Evolutionary conservation across 2,888 invertebrate genomes (phyloP).

Genomic region (Zhengitettix transpicula): DNA sequence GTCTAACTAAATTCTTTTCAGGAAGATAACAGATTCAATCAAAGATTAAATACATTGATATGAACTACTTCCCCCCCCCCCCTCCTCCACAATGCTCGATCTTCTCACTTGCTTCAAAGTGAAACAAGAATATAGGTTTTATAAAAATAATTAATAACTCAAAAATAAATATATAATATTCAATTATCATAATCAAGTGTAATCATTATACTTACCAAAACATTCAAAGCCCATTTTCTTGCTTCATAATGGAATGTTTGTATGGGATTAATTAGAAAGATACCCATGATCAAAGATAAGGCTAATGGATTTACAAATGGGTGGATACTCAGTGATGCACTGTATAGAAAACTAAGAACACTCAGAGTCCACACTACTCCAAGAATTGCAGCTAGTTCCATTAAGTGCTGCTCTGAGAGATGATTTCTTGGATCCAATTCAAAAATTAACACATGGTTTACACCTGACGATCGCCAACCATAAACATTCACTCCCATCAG

Average conservation of each 20-base stretch:
- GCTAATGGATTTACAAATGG: conserved; percentile 83
- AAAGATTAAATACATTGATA: too few species aligned
- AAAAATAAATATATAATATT: background rate
- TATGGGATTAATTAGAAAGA: conserved; percentile 83
- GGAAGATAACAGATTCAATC: too few species aligned
- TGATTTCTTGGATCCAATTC: conserved; percentile 93
- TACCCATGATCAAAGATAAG: conserved; percentile 56
- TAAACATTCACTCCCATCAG: conserved; percentile 92
- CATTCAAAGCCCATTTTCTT: conserved; percentile 81
- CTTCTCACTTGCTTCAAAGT: too few species aligned
- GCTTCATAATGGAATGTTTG: conserved; percentile 84
- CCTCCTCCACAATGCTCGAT: too few species aligned
- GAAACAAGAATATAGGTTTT: background rate
- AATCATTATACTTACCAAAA: conserved; percentile 48
- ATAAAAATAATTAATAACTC: background rate
- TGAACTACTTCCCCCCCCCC: too few species aligned
- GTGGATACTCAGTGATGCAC: conserved; percentile 54
- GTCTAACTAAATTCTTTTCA: too few species aligned
- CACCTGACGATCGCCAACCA: conserved; percentile 93
- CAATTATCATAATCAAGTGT: too few species aligned
- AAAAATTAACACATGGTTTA: conserved; percentile 94
- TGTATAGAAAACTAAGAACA: conserved; percentile 62
- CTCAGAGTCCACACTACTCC: conserved; percentile 91
- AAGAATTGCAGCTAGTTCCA: conserved; percentile 84
- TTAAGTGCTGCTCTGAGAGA: conserved; percentile 81